Evolutionary conservation across 2,113 vertebrate species (phyloP), one percentile per base, ranked within the genome.

Genomic region (Naja naja): DNA sequence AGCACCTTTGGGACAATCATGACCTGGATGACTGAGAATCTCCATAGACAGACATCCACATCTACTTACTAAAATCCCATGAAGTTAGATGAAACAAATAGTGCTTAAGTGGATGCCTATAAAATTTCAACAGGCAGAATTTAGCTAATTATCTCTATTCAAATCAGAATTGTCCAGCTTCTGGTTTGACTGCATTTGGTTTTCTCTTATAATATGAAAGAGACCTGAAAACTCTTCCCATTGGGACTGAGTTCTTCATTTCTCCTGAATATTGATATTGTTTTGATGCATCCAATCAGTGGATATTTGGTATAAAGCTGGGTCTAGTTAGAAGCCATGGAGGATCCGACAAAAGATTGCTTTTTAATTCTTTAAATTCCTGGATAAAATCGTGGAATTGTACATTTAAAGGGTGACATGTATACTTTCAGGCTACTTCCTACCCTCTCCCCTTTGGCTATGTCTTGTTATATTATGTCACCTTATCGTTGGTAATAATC

Each of bases 341-440:
- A 69, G 30, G 30, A 34, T 22, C 27, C 30, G 18, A 43, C 45
- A 49, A 89, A 0, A 4, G 11, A 10, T 8, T 22, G 23, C 30
- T 1, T 8, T 20, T 81, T 89, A 88, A 11, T 34, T 94, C 30
- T 81, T 92, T 94, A 54, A 3, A n/a, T n/a, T 90, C 1, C 30
- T 30, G 8, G 64, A 58, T 69, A 30, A 90, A 12, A 60, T 47
- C 91, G 8, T 6, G 4, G 3, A 14, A 92, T 94, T 89, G 30
- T 94, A 94, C 87, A 93, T 85, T 95, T 97, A 95, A 96, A 95
- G 95, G 95, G 34, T 94, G 91, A 60, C 92, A 88, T 22, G 27
- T 87, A n/a, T 20, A 43, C 12, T n/a, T 55, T 23, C n/a, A 16
- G 4, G 6, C 25, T n/a, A 9, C 39, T 27, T 45, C 20, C 16